Evolutionary conservation across 2,888 invertebrate species (phyloP).

Genomic region (Frankliniella fusca): DNA sequence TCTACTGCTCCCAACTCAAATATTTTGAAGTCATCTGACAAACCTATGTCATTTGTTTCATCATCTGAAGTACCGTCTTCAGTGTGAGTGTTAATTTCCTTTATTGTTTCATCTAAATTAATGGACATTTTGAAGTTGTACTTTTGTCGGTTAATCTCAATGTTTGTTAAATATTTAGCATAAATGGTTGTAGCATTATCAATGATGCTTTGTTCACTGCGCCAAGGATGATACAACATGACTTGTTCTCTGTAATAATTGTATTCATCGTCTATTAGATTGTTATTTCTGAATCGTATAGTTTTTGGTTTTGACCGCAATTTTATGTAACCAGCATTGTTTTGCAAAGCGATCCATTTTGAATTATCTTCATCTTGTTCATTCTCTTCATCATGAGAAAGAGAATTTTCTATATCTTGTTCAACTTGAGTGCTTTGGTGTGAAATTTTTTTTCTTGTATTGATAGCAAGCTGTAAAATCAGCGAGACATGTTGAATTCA

Average conservation of each 20-base stretch:
- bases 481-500: slow-evolving; percentile 41
- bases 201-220: slow-evolving; percentile 37
- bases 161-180: slow-evolving; percentile 12
- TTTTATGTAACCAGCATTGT: slow-evolving; percentile 25
- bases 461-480: slow-evolving; percentile 39
- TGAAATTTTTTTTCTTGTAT: slow-evolving; percentile 14
- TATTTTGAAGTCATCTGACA: neutral
- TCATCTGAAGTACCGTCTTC: neutral
- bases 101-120: neutral
- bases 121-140: neutral
- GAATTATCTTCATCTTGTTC: neutral
- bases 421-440: neutral
- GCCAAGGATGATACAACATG: slow-evolving; percentile 40
- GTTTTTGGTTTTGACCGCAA: slow-evolving; percentile 30
- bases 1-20: neutral
- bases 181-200: slow-evolving; percentile 32
- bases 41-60: neutral
- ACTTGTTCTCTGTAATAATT: slow-evolving; percentile 39
- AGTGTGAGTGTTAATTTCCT: neutral
- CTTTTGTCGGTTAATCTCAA: neutral
- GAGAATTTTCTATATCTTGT: neutral
- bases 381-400: neutral
- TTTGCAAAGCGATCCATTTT: neutral
- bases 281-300: slow-evolving; percentile 35
- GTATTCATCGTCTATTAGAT: slow-evolving; percentile 34